Evolutionary conservation across 2,113 vertebrate genomes (phyloP), one percentile per base, ranked within the genome.

Genomic region (Mugil cephalus): DNA sequence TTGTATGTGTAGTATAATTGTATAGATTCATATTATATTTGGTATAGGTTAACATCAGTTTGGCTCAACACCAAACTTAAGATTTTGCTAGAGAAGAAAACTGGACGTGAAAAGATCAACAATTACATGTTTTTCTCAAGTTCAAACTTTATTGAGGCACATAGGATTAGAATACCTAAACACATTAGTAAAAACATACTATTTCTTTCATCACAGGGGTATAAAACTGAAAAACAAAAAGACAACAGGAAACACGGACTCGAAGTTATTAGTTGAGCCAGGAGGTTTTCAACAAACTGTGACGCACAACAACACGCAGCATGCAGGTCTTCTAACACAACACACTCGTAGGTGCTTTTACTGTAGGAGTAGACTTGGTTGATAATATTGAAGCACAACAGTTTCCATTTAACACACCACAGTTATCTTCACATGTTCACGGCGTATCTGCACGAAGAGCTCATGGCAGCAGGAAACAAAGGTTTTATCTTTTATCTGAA

Each of bases 141-240:
- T 52, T 45, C 45, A 71, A 69, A 79, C 69, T 89, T 87, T 89
- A 91, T 84, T 88, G 73, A 88, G 86, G 82, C 80, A 85, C 82
- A 62, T 54, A 67, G 34, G 71, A 66, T 40, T 8, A 69, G 18
- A 42, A 56, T 45, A 66, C 59, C 64, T 21, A 60, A 60, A 81
- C 67, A 75, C 59, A 76, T 80, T 56, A 39, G 67, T 76, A 74
- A 80, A 77, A 82, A 67, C 65, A 71, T 35, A 68, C 10, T 30
- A 12, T 14, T 43, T 58, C 8, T 24, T 45, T 55, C 38, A 21
- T 63, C 8, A 69, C 63, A 18, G 51, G 46, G 48, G 1, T 64
- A 34, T 12, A 48, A 61, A 80, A 78, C 51, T 43, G 30, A 73
- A 18, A 64, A 48, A 50, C 2, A 47, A 38, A 19, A 30, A 35